phyloP scores from a whole-genome alignment of 2,113 vertebrate genomes.

The sheep (Ovis aries) region ARS-UI_Ramb_v3.0 NC_082741.1:6320001-6320500 shows the following conservation, averaged over 20 bases:
- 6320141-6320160: not conserved
- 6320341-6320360: too few species aligned
- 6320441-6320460: too few species aligned
- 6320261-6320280: not conserved
- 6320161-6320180: not conserved
- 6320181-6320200: not conserved
- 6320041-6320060: not conserved
- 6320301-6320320: not conserved
- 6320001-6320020: not conserved
- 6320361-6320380: too few species aligned
- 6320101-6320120: not conserved
- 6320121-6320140: not conserved
- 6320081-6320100: not conserved
- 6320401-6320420: too few species aligned
- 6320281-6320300: not conserved
- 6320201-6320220: not conserved
- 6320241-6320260: not conserved
- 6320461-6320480: too few species aligned
- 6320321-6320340: not conserved
- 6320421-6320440: too few species aligned
- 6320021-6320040: not conserved
- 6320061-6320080: not conserved
- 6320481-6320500: too few species aligned
- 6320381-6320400: too few species aligned
- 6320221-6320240: not conserved